phyloP scores from a whole-genome alignment of 2,888 invertebrate genomes.

The Microplitis deprimator region DNA sequence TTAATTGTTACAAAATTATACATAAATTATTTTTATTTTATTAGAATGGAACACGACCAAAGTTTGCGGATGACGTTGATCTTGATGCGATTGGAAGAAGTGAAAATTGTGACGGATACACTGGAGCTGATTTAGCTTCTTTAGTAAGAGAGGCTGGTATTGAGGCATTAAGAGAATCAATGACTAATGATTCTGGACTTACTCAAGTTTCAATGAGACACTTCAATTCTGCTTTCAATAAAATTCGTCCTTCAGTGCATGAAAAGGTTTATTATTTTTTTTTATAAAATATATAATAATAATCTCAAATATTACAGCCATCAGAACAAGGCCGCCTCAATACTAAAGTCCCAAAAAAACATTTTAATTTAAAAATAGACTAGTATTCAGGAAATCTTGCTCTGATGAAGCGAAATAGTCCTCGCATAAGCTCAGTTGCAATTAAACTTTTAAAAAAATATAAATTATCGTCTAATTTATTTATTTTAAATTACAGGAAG shows the following conservation, averaged over 20 bases:
- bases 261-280: slow-evolving; percentile 73
- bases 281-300: background rate
- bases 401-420: too few species aligned
- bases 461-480: background rate
- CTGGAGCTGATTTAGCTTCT: slow-evolving; percentile 95
- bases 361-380: background rate
- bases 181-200: slow-evolving; percentile 73
- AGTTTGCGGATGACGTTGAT: slow-evolving; percentile 82
- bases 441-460: too few species aligned
- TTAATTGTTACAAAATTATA: slow-evolving; percentile 22
- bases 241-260: slow-evolving; percentile 90
- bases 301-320: too few species aligned
- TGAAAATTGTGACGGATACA: slow-evolving; percentile 82
- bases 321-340: too few species aligned
- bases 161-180: slow-evolving; percentile 83
- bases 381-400: too few species aligned
- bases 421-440: too few species aligned
- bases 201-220: slow-evolving; percentile 78
- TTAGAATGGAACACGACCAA: slow-evolving; percentile 86
- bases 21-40: slow-evolving; percentile 41
- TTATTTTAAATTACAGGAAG: slow-evolving; percentile 74
- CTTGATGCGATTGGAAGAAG: slow-evolving; percentile 80
- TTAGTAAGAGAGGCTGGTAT: slow-evolving; percentile 91
- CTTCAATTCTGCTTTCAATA: slow-evolving; percentile 82
- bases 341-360: background rate